Percentiles rank a stretch among this genome's conserved stretches.
phyloP scores from a whole-genome alignment of 2,888 invertebrate species.

The Nebria brevicollis region DNA sequence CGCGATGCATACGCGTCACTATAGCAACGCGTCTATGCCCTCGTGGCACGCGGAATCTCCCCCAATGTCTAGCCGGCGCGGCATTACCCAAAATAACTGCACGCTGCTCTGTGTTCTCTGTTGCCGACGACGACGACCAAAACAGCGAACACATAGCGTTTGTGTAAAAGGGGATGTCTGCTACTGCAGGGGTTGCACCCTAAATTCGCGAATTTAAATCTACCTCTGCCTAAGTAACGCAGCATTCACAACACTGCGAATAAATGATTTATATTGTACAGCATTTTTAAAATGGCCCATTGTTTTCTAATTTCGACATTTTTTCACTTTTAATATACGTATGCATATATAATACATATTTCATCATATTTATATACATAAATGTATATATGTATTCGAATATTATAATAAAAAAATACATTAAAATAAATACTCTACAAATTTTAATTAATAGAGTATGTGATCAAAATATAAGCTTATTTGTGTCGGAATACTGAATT shows the following conservation, averaged over 20 bases:
- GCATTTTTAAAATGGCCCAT: background rate
- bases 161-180: background rate
- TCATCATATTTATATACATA: no score
- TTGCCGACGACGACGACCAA: background rate
- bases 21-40: constrained; percentile 52
- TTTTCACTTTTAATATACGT: no score
- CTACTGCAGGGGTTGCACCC: background rate
- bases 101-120: background rate
- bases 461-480: no score
- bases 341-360: no score
- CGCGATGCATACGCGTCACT: constrained; percentile 49
- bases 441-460: no score
- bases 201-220: constrained; percentile 1
- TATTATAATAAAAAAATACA: no score
- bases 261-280: background rate
- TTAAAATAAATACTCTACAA: no score
- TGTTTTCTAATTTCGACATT: background rate
- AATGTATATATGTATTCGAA: no score
- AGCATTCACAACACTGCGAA: background rate
- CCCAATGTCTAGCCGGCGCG: background rate
- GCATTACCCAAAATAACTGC: constrained; percentile 1
- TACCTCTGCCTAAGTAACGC: background rate
- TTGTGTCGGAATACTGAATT: no score
- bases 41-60: constrained; percentile 57
- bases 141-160: background rate